Conservation (phyloP, 2,797 vertebrate genomes). For the Euphonia xanthogaster region DNA sequence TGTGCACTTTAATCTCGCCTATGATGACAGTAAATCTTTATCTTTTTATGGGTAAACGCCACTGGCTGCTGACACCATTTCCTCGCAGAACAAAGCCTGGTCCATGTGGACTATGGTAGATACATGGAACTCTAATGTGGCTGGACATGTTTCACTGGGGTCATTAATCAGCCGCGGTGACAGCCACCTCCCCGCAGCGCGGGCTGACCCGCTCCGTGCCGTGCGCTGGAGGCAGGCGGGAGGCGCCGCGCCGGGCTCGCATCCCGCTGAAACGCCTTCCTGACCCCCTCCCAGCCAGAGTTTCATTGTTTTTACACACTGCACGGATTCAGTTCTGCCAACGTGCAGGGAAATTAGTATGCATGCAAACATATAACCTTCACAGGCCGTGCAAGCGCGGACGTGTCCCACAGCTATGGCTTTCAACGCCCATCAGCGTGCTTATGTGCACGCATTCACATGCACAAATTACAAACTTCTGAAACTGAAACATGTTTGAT, state of each 20-base stretch:
- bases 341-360: not conserved
- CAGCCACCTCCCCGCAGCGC: conserved; percentile 88
- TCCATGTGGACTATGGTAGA: conserved; percentile 92
- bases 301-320: not conserved
- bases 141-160: conserved; percentile 98
- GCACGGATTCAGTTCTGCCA: not conserved
- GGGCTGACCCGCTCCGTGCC: conserved; percentile 75
- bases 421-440: not conserved
- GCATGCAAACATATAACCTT: not conserved
- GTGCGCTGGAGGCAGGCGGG: conserved; percentile 75
- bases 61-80: conserved; percentile 99
- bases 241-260: not conserved
- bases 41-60: conserved; percentile 99
- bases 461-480: not conserved
- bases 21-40: conserved; percentile 99
- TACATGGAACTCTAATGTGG: conserved; percentile 99
- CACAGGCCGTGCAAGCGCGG: accelerated
- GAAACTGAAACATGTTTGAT: not conserved
- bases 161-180: conserved; percentile 99
- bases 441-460: accelerated
- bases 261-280: not conserved
- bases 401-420: accelerated
- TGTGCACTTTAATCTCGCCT: conserved; percentile 99
- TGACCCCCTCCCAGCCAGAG: not conserved
- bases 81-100: conserved; percentile 99